A percentile compares a stretch with the other conserved stretches of the same genome.
These are phyloP conservation scores for Xylophagus ater DNA, from an alignment of 2,888 invertebrate species.

Conservation along the genomic window DNA sequence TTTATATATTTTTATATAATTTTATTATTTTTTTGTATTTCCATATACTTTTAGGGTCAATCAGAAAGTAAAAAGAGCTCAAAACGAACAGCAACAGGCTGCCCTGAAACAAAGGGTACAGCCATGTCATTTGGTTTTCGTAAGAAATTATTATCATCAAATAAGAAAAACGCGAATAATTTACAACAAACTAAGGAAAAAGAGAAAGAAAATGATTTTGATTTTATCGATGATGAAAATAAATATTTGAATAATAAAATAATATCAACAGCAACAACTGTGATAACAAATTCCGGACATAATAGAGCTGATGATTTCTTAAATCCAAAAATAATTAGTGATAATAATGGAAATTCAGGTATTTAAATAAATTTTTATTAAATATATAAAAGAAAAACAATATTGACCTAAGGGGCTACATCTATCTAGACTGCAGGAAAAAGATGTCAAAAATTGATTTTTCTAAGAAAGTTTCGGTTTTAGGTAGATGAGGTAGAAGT, in stretches of 20 bases:
- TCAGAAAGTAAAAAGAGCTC: slow-evolving; percentile 33
- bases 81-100: slow-evolving; percentile 18
- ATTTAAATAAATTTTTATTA: background rate
- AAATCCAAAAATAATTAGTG: slow-evolving; percentile 24
- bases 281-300: slow-evolving; percentile 22
- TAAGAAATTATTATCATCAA: slow-evolving; percentile 45
- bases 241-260: slow-evolving; percentile 21
- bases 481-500: no score
- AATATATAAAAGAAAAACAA: background rate
- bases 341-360: slow-evolving; percentile 39
- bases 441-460: background rate
- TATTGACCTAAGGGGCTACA: background rate
- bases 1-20: no score
- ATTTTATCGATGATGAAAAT: slow-evolving; percentile 20
- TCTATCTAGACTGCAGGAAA: background rate
- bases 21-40: no score
- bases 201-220: slow-evolving; percentile 16
- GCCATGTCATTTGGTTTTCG: slow-evolving; percentile 79
- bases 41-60: slow-evolving; percentile 38
- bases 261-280: slow-evolving; percentile 18
- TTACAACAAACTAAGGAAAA: slow-evolving; percentile 9
- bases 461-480: no score
- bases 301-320: no score
- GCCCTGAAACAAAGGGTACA: slow-evolving; percentile 47
- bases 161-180: slow-evolving; percentile 32